Percentiles rank a stretch among this genome's conserved stretches.
These are phyloP conservation scores for Baryphthengus martii DNA, from an alignment of 2,113 vertebrate genomes.

Conservation along the genomic window DNA sequence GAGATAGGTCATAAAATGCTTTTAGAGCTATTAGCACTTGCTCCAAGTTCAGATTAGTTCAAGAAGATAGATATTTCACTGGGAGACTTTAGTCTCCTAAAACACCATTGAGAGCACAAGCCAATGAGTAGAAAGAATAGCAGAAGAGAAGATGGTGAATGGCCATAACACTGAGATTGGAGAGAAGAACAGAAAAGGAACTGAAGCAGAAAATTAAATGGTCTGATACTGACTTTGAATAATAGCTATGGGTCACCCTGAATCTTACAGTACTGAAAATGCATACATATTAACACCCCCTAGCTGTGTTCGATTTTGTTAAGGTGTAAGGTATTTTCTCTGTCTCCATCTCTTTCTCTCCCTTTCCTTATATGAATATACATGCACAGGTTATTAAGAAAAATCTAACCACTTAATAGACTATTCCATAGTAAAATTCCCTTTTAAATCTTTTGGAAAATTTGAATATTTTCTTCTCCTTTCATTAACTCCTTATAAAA, in stretches of 20 bases:
- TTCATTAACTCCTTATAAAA: constrained; percentile 61
- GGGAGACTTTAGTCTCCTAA: constrained; percentile 15
- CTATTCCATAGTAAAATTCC: not conserved
- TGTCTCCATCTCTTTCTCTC: not conserved
- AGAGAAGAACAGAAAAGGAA: constrained; percentile 64
- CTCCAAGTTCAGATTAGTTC: constrained; percentile 30
- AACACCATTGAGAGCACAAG: constrained; percentile 26
- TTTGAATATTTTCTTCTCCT: constrained; percentile 38
- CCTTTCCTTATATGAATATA: not conserved
- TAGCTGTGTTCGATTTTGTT: constrained; percentile 58
- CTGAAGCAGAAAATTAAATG: constrained; percentile 82
- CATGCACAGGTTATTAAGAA: not conserved
- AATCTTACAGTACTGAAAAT: constrained; percentile 62
- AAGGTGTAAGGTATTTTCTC: not conserved
- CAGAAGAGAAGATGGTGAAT: constrained; percentile 37
- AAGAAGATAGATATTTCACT: constrained; percentile 8
- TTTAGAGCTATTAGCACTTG: constrained; percentile 56
- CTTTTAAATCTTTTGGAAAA: constrained; percentile 44
- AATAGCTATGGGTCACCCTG: constrained; percentile 70
- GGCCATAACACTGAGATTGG: constrained; percentile 32
- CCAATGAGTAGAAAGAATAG: constrained; percentile 53
- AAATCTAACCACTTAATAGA: constrained; percentile 6
- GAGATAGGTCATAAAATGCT: constrained; percentile 21
- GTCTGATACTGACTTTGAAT: constrained; percentile 75
- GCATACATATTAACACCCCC: constrained; percentile 56